Evolutionary conservation across 2,113 vertebrate species (phyloP).

Genomic region (Bos javanicus): DNA sequence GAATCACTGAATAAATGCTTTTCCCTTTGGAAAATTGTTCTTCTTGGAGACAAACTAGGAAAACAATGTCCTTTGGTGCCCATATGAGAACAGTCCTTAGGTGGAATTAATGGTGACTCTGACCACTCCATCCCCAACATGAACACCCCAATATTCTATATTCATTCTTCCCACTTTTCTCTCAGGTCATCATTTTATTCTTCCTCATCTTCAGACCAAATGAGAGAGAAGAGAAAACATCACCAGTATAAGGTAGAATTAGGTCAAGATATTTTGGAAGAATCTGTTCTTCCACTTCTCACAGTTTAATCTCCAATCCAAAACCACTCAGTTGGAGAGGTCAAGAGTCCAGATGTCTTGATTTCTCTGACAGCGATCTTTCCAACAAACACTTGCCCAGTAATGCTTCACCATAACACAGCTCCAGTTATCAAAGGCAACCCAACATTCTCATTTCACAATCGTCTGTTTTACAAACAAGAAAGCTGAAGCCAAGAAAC

Average conservation of each 20-base stretch:
- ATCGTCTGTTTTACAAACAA: constrained; percentile 32
- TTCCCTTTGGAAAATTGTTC: neutral
- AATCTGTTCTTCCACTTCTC: neutral
- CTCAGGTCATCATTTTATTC: neutral
- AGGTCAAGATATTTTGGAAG: neutral
- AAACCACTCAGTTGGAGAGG: neutral
- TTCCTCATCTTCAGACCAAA: neutral
- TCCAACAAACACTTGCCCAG: neutral
- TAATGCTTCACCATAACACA: neutral
- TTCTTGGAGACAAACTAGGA: neutral
- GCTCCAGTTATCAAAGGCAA: neutral
- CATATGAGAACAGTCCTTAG: neutral
- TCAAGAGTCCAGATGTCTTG: neutral
- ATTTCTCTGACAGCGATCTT: neutral
- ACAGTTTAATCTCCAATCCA: neutral
- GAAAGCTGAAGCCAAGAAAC: neutral
- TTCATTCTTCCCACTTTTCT: neutral
- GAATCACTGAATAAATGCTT: constrained; percentile 5
- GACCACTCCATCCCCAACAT: neutral
- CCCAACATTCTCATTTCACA: constrained; percentile 41
- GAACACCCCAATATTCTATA: neutral
- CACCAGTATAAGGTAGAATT: neutral
- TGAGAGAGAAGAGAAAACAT: neutral
- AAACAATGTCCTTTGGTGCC: neutral
- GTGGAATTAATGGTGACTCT: neutral